Evolutionary conservation across 2,888 invertebrate genomes (phyloP), one percentile per base, ranked within the genome.

Genomic region (Leucozona laternaria): DNA sequence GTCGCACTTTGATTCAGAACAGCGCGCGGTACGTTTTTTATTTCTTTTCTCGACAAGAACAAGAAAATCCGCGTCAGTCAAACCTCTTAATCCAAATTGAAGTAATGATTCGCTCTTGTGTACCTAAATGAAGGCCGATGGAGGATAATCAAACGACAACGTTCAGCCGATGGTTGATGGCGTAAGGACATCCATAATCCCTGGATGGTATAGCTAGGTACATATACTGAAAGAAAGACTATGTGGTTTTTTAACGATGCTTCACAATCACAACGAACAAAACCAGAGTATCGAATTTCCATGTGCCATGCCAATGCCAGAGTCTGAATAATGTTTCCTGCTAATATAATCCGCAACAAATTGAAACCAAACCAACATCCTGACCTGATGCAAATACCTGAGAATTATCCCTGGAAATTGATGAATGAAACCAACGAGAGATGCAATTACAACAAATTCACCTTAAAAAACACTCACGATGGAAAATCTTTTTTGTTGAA

Each of bases 11-110:
- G 57, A 71, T 62, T 28, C n/a, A 53, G 48, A 10, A 20, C 48
- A 20, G 34, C 11, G 48, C 57, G 75, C 40, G 62, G 22, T 64
- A 71, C 64, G 62, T 70, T 78, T 78, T 66, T 68, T 22, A 66
- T 60, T 58, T 34, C 43, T 55, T n/a, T n/a, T 20, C 31, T 45
- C 53, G 15, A 3, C 20, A 53, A 50, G 20, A 43, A 71, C 20
- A 13, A 48, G 58, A 53, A 79, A 70, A 81, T 77, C 43, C 77
- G 73, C 77, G 81, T 86, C 85, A 88, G 77, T 88, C 88, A 88
- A 88, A 88, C 68, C 70, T 60, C 68, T 76, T 88, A 88, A 88
- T 88, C 88, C 84, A 88, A 88, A 88, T 88, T 88, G 88, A 84
- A 88, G 78, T 88, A 88, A 88, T 88, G 80, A 86, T 60, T 78